Evolutionary conservation across 2,888 invertebrate species (phyloP), one percentile per base, ranked within the genome.

Genomic region (Papilio demoleus): DNA sequence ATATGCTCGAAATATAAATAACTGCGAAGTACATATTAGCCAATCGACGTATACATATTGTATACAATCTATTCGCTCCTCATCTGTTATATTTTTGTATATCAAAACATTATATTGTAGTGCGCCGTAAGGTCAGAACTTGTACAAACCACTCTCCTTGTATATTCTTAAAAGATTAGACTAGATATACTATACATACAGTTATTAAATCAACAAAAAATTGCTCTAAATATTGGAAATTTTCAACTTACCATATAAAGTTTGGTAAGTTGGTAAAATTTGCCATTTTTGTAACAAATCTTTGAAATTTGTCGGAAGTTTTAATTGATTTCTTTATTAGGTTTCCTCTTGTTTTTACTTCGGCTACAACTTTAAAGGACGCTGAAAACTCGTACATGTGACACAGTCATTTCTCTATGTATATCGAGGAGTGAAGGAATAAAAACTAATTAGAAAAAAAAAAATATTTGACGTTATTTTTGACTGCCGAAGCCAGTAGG

Each of bases 21-120:
- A 67, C 47, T 63, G 40, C 64, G 65, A 4, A 22, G 36, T 31
- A 36, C 24, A n/a, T 4, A 47, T 34, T 36, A 31, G 36, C 47
- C 42, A 40, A 31, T 27, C 31, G 9, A 34, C 8, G 45, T 31
- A 42, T 2, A 42, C 31, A 31, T 4, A 31, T n/a, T n/a, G n/a
- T n/a, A 31, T 31, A 31, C 31, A 31, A 6, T 31, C 31, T 31
- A 31, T 31, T 53, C 53, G 82, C 75, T 80, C 81, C 77, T 78
- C n/a, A n/a, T n/a, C n/a, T n/a, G n/a, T n/a, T n/a, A 11, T 19
- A 45, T 19, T 19, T 45, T 17, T 38, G 38, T n/a, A n/a, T 14
- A 14, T 38, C 38, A 38, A 38, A 38, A 14, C 4, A n/a, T n/a
- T n/a, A n/a, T n/a, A n/a, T n/a, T n/a, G n/a, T n/a, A n/a, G n/a